Base-by-base conservation (phyloP, 2,797 vertebrate species). In the Pelodytes ibericus region DNA sequence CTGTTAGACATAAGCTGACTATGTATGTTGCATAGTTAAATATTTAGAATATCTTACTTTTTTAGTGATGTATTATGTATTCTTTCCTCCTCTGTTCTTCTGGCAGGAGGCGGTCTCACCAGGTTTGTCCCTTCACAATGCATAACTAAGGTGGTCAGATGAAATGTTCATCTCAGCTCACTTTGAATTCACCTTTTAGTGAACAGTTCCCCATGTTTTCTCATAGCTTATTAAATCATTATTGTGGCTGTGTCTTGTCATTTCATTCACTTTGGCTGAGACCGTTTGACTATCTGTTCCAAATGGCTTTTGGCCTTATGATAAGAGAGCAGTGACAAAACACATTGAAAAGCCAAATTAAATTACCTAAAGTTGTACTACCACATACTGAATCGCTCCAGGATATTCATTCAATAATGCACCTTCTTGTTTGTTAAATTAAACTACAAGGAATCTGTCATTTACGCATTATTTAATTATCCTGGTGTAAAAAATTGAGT, bases 331-430 rank as follows among this genome's bases (percentile, higher is more conserved):
- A 77, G 49, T 71, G 49, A 77, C 60, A 71, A 77, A 64, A 31
- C 67, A 59, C 27, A 16, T 31, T 51, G 41, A 72, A 60, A 36
- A 72, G 29, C 53, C 69, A 67, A 60, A 26, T 61, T 53, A 72
- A 78, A 67, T 72, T 51, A 67, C 69, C 30, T 36, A 33, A 59
- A 44, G 20, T 53, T 61, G 18, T 67, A 72, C 41, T 70, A 63
- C 66, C 68, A 66, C 68, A 72, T 72, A 77, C 72, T 78, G 62
- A 78, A 72, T 78, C 39, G 69, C 75, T 18, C 62, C 57, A 78
- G 75, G 69, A 64, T 60, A 58, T 72, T n/a, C 63, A 72, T 56
- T 67, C 56, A 72, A 67, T 72, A 78, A 72, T 61, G 53, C 39
- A 67, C 69, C 53, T 67, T 44, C 33, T 64, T 67, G 62, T 33